Percentiles rank a stretch among this genome's conserved stretches.
Conservation (phyloP, 2,797 vertebrate species). For the Amazona finschi region DNA sequence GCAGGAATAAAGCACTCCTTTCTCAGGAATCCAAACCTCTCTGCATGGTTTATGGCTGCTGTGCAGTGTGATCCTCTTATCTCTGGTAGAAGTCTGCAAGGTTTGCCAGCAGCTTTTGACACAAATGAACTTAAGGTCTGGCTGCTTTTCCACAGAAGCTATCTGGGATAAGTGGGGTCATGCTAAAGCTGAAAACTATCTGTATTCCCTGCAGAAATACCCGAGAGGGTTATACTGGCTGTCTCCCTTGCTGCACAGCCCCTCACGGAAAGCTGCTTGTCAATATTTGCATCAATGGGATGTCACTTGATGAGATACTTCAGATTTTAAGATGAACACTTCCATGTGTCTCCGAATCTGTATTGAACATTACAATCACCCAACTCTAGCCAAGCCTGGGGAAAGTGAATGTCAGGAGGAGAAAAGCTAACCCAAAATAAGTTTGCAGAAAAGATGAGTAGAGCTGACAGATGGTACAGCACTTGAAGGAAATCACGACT, state of each 20-base stretch:
- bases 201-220: not conserved
- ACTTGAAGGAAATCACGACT: constrained; percentile 53
- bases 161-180: not conserved
- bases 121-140: not conserved
- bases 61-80: not conserved
- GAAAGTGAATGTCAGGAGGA: constrained; percentile 10
- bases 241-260: not conserved
- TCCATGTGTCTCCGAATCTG: not conserved
- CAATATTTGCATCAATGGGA: not conserved
- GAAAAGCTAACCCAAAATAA: constrained; percentile 19
- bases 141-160: not conserved
- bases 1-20: not conserved
- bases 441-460: not conserved
- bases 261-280: not conserved
- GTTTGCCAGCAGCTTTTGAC: not conserved
- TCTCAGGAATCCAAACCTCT: not conserved
- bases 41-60: not conserved
- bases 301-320: not conserved
- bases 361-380: not conserved
- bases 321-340: not conserved
- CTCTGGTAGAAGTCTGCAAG: constrained; percentile 14
- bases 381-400: not conserved
- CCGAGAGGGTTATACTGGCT: not conserved
- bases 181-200: not conserved
- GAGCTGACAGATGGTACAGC: constrained; percentile 44